Percentiles rank a stretch among this genome's conserved stretches.
phyloP scores from a whole-genome alignment of 2,113 vertebrate genomes.

The Lamprotornis superbus region DNA sequence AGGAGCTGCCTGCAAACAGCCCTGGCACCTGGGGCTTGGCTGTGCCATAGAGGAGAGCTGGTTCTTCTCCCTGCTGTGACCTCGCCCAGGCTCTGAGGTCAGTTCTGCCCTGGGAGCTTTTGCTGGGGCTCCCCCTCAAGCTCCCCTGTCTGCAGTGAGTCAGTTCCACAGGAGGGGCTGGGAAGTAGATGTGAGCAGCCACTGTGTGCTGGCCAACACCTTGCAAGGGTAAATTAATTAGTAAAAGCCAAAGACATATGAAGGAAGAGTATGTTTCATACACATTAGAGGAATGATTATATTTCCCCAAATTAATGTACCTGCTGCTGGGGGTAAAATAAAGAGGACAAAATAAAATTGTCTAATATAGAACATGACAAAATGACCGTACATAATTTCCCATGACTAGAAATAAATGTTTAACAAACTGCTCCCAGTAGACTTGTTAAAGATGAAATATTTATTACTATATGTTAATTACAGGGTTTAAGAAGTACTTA shows the following conservation, averaged over 20 bases:
- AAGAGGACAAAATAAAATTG: background rate
- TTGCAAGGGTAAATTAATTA: background rate
- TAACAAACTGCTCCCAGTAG: constrained; percentile 39
- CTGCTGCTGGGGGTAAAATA: background rate
- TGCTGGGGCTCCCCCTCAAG: background rate
- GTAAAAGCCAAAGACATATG: background rate
- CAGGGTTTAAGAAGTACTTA: constrained; percentile 17
- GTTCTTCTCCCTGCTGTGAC: background rate
- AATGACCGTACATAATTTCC: background rate
- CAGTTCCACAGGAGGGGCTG: background rate
- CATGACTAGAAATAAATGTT: background rate
- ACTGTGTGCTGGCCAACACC: background rate
- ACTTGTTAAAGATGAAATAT: constrained; percentile 51
- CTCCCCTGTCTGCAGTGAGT: rapidly evolving
- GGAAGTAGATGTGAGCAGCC: background rate
- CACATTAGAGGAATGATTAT: rapidly evolving
- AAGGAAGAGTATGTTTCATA: background rate
- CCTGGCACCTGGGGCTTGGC: background rate
- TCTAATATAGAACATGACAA: background rate
- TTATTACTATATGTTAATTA: constrained; percentile 56
- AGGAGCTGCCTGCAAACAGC: background rate
- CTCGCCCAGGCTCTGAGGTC: background rate
- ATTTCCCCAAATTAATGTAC: background rate
- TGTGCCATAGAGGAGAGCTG: background rate
- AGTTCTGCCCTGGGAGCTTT: background rate